Evolutionary conservation across 2,113 vertebrate species (phyloP).

Genomic region (Danionella cerebrum): DNA sequence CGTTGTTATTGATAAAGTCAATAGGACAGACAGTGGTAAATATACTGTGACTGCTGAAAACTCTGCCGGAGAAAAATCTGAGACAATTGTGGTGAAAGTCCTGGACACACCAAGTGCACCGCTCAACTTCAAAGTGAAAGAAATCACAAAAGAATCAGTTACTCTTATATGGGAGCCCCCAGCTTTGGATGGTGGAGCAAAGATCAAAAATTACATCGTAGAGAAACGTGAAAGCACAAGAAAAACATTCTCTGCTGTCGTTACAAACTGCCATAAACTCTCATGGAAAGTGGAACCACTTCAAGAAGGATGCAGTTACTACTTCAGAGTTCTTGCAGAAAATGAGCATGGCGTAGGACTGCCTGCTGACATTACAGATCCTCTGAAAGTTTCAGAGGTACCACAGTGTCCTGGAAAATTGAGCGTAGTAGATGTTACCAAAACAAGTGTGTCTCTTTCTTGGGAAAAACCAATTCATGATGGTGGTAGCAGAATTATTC

Average conservation of each 20-base stretch:
- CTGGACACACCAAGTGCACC: constrained; percentile 93
- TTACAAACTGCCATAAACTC: constrained; percentile 88
- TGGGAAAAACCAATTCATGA: constrained; percentile 96
- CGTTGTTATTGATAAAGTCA: constrained; percentile 89
- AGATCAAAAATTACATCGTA: constrained; percentile 93
- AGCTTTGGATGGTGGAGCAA: constrained; percentile 85
- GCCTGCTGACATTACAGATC: constrained; percentile 78
- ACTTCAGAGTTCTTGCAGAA: constrained; percentile 88
- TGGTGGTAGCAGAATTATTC: constrained; percentile 90
- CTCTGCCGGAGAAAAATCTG: constrained; percentile 84
- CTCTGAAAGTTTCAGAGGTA: constrained; percentile 92
- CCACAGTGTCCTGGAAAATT: constrained; percentile 90
- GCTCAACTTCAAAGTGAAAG: constrained; percentile 82
- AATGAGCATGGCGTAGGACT: constrained; percentile 89
- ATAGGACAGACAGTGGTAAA: constrained; percentile 89
- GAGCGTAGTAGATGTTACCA: constrained; percentile 87
- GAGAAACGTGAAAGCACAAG: constrained; percentile 97
- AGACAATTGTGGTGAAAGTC: constrained; percentile 86
- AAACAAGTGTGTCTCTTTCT: constrained; percentile 85
- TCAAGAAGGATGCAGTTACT: constrained; percentile 94
- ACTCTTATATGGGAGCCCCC: constrained; percentile 90
- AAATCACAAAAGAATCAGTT: constrained; percentile 89
- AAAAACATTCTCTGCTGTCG: constrained; percentile 88
- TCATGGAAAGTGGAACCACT: constrained; percentile 90
- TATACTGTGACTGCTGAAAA: constrained; percentile 88